Conservation (phyloP, 2,113 vertebrate species). For the Pandion haliaetus region DNA sequence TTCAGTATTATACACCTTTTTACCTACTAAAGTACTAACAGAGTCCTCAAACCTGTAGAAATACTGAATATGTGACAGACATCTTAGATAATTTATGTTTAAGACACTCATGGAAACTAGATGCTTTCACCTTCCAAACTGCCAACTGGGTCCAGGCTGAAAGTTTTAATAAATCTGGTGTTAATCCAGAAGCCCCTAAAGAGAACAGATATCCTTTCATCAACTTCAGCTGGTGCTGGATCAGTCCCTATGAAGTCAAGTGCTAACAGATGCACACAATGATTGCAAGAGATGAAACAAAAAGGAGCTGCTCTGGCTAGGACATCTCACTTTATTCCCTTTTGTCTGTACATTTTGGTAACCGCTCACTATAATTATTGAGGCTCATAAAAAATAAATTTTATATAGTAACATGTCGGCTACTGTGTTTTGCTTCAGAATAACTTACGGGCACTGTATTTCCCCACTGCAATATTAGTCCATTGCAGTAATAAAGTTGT, state of each 20-base stretch:
- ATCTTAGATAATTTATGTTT: neutral
- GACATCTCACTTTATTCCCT: neutral
- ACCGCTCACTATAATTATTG: constrained; percentile 51
- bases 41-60: neutral
- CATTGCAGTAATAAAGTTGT: constrained; percentile 53
- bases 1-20: neutral
- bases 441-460: constrained; percentile 17
- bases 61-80: neutral
- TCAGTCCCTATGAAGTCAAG: neutral
- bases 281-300: neutral
- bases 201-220: neutral
- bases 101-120: neutral
- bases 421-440: constrained; percentile 7
- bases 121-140: neutral
- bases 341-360: constrained; percentile 21
- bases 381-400: constrained; percentile 35
- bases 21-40: neutral
- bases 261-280: neutral
- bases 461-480: neutral
- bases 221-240: neutral
- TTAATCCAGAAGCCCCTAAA: neutral
- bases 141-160: neutral
- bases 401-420: neutral
- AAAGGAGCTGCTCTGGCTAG: neutral
- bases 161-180: neutral